Percentiles rank a stretch among this genome's conserved stretches.
These are phyloP conservation scores for Atherix ibis DNA, from an alignment of 2,888 invertebrate genomes.

Conservation along the genomic window DNA sequence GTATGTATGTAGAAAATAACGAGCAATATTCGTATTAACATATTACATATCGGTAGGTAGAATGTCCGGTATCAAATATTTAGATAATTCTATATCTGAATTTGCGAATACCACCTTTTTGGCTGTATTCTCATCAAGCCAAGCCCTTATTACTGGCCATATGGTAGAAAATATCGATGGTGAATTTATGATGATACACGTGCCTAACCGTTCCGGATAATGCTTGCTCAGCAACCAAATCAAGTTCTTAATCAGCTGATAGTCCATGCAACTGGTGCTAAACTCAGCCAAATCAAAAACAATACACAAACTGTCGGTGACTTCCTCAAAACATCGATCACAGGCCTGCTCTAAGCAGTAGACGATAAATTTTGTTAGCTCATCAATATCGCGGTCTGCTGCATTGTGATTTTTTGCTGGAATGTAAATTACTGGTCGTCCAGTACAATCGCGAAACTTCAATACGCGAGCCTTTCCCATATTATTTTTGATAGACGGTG, in stretches of 20 bases:
- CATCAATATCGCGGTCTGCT: slow-evolving; percentile 56
- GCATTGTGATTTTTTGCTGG: slow-evolving; percentile 58
- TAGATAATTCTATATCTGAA: slow-evolving; percentile 53
- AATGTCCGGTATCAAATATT: slow-evolving; percentile 62
- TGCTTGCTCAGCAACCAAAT: slow-evolving; percentile 63
- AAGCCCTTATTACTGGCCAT: slow-evolving; percentile 61
- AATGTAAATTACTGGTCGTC: slow-evolving; percentile 63
- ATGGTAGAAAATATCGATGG: slow-evolving; percentile 60
- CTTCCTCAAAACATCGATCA: slow-evolving; percentile 62
- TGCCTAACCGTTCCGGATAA: slow-evolving; percentile 62
- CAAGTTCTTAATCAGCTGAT: slow-evolving; percentile 61
- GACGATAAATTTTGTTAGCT: slow-evolving; percentile 63
- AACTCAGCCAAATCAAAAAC: slow-evolving; percentile 63
- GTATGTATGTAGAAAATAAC: too few relatives aligned
- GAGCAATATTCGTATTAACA: too few relatives aligned
- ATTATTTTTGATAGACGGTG: slow-evolving; percentile 40
- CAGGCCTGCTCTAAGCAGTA: slow-evolving; percentile 61
- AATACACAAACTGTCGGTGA: slow-evolving; percentile 62
- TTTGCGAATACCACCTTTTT: slow-evolving; percentile 58
- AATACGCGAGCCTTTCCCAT: slow-evolving; percentile 51
- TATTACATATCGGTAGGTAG: slow-evolving; percentile 49
- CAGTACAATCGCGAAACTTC: slow-evolving; percentile 52
- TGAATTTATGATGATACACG: slow-evolving; percentile 59
- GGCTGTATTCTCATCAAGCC: slow-evolving; percentile 63
- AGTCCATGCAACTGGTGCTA: slow-evolving; percentile 63